These are phyloP conservation scores for Neosilurus hyrtlii DNA, from an alignment of 2,797 vertebrate species.

Conservation along the genomic window DNA sequence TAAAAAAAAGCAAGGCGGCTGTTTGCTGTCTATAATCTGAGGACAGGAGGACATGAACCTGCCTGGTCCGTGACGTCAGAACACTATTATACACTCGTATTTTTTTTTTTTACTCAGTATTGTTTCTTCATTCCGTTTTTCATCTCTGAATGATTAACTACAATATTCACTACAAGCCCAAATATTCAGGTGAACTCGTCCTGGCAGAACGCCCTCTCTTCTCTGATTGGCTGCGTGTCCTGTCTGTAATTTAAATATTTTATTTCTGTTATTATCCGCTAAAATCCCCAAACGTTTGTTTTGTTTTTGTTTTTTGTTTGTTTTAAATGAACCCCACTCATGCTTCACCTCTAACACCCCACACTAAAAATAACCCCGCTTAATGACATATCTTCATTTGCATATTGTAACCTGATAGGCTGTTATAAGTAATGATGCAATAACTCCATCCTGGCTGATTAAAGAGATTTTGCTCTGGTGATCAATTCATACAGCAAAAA, in stretches of 20 bases:
- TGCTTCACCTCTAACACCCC: no score
- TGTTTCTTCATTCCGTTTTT: no score
- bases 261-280: neutral
- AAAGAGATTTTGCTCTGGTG: neutral
- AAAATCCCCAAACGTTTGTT: neutral
- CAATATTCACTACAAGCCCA: no score
- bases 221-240: neutral
- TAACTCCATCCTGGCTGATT: neutral
- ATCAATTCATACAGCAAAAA: neutral
- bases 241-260: neutral
- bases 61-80: constrained; percentile 56
- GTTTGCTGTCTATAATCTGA: constrained; percentile 58
- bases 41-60: constrained; percentile 44
- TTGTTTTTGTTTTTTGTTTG: no score
- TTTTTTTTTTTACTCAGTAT: constrained; percentile 38
- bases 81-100: constrained; percentile 50
- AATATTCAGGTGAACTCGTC: neutral
- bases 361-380: no score
- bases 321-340: no score
- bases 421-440: neutral
- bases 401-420: neutral
- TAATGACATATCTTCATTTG: neutral
- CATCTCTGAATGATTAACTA: no score
- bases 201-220: neutral
- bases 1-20: constrained; percentile 42